phyloP scores from a whole-genome alignment of 2,113 vertebrate genomes.

The Diphyllodes magnificus region DNA sequence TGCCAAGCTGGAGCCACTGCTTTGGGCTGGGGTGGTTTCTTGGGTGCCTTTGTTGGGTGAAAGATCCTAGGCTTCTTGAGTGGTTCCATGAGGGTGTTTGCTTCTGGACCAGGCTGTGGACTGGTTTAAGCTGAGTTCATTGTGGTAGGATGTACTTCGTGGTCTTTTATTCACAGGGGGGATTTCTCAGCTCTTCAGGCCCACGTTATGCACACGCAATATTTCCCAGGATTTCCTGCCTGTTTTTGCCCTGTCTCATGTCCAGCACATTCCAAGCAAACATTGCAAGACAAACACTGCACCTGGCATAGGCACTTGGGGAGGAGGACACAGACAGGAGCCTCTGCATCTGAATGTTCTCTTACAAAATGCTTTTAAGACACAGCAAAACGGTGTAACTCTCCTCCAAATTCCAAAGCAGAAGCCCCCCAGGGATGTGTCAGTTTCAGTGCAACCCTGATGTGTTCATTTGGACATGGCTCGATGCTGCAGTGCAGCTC shows the following conservation, averaged over 20 bases:
- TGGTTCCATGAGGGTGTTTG: background rate
- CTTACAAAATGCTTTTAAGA: background rate
- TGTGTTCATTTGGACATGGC: background rate
- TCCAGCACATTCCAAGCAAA: background rate
- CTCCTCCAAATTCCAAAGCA: background rate
- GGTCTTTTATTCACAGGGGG: background rate
- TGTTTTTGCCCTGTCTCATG: background rate
- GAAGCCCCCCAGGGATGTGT: background rate
- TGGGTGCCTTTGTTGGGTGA: rapidly evolving
- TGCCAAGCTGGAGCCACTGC: background rate
- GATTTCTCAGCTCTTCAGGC: background rate
- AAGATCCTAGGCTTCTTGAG: background rate
- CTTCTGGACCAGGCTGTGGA: background rate
- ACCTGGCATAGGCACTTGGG: background rate
- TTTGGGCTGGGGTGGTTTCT: background rate
- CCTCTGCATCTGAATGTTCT: background rate
- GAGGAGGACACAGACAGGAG: background rate
- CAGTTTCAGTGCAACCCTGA: background rate
- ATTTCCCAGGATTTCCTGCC: background rate
- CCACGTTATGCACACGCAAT: rapidly evolving
- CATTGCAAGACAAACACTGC: background rate
- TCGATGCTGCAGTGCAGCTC: background rate
- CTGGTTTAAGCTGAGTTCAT: background rate
- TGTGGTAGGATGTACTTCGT: background rate
- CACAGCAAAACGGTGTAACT: background rate